These are phyloP conservation scores for Panurus biarmicus DNA, from an alignment of 2,113 vertebrate species.

Conservation along the genomic window DNA sequence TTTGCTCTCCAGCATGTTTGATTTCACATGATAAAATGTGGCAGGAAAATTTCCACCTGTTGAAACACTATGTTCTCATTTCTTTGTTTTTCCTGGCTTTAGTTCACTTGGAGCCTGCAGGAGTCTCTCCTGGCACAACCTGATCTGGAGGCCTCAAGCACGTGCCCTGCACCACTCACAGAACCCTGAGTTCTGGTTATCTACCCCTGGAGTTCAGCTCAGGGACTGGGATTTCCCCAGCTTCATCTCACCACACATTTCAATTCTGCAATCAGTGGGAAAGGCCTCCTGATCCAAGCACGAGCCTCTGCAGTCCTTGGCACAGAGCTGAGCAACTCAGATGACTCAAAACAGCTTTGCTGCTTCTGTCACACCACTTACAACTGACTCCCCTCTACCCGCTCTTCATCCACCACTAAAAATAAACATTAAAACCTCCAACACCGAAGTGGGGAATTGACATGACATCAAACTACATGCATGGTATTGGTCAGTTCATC, in stretches of 20 bases:
- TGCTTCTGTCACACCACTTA: not conserved
- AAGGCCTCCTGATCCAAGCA: not conserved
- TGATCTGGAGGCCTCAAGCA: not conserved
- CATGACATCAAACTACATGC: not conserved
- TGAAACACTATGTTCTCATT: slow-evolving; percentile 34
- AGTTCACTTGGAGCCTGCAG: not conserved
- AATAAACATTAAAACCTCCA: not conserved
- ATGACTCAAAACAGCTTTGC: not conserved
- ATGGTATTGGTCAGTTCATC: not conserved
- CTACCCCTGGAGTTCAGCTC: not conserved
- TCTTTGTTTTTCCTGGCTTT: slow-evolving; percentile 40
- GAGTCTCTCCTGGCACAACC: not conserved
- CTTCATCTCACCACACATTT: not conserved
- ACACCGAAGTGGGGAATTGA: not conserved
- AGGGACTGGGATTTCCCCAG: not conserved
- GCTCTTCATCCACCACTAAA: not conserved
- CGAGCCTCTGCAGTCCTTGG: not conserved
- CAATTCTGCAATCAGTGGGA: not conserved
- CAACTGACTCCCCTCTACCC: not conserved
- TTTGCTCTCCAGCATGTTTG: not conserved
- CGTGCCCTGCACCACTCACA: accelerated
- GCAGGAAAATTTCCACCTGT: slow-evolving; percentile 49
- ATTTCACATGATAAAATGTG: slow-evolving; percentile 5
- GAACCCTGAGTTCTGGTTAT: not conserved
- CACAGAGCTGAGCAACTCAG: not conserved